A percentile compares a stretch with the other conserved stretches of the same genome.
Conservation (phyloP, 2,888 invertebrate genomes). For the Physocephala rufipes region DNA sequence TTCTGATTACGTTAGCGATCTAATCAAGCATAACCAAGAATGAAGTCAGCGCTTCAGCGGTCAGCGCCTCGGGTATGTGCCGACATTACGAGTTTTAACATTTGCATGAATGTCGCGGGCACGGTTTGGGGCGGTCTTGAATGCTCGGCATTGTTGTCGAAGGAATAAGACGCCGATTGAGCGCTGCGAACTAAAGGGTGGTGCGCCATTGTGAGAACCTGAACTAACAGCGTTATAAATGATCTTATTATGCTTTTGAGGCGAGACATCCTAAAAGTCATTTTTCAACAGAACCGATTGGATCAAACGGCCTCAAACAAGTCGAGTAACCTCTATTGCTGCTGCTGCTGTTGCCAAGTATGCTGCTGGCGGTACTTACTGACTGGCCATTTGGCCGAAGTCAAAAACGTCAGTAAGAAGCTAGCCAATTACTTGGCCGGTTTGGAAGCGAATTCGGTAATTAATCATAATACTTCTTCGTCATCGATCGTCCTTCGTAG, state of each 20-base stretch:
- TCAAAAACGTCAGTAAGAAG: neutral
- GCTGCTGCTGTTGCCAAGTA: neutral
- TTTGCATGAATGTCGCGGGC: too few species aligned
- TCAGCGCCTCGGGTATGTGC: neutral
- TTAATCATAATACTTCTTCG: slow-evolving; percentile 39
- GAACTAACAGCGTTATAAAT: slow-evolving; percentile 58
- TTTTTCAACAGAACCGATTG: slow-evolving; percentile 51
- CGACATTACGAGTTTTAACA: neutral
- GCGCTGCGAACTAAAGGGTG: neutral
- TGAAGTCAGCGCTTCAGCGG: slow-evolving; percentile 18
- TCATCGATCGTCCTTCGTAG: slow-evolving; percentile 14
- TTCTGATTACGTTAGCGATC: slow-evolving; percentile 46
- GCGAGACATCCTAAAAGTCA: slow-evolving; percentile 57
- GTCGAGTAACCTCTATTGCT: too few species aligned
- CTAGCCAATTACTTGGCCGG: slow-evolving; percentile 17
- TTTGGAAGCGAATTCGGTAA: slow-evolving; percentile 23
- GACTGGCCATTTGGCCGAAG: slow-evolving; percentile 22
- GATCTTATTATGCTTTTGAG: slow-evolving; percentile 60
- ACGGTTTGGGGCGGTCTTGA: too few species aligned
- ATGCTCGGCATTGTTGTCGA: too few species aligned
- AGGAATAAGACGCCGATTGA: neutral
- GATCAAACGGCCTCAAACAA: slow-evolving; percentile 13
- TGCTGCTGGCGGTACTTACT: slow-evolving; percentile 34
- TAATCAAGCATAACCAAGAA: slow-evolving; percentile 40
- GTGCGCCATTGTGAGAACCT: slow-evolving; percentile 39